phyloP scores from a whole-genome alignment of 2,888 invertebrate genomes.

The Acanthosepion pharaonis region DNA sequence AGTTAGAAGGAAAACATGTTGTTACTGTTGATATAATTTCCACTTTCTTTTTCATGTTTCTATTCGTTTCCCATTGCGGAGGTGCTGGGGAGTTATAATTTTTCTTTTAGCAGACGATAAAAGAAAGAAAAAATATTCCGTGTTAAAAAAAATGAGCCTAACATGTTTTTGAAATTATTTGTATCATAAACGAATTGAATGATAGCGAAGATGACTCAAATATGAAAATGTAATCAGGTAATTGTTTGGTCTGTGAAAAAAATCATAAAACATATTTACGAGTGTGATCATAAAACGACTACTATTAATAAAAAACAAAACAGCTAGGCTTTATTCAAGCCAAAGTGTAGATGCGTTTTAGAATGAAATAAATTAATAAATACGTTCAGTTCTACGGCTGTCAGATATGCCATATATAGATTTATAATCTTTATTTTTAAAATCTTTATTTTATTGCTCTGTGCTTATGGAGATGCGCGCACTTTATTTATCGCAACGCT shows the following conservation, averaged over 20 bases:
- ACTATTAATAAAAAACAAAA: neutral
- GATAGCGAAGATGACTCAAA: neutral
- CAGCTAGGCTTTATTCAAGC: neutral
- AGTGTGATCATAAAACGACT: neutral
- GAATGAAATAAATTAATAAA: too few relatives aligned
- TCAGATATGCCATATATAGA: too few relatives aligned
- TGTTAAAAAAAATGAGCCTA: neutral
- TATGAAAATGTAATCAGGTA: neutral
- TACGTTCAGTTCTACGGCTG: too few relatives aligned
- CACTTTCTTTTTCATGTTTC: neutral
- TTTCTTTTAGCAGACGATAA: neutral
- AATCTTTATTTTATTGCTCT: too few relatives aligned
- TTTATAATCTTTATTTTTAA: too few relatives aligned
- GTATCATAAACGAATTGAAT: conserved; percentile 14
- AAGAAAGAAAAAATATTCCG: neutral
- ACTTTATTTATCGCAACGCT: too few relatives aligned
- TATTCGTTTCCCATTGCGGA: neutral
- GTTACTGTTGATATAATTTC: conserved; percentile 33
- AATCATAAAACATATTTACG: neutral
- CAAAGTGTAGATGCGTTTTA: neutral
- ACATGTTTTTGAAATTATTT: conserved; percentile 33
- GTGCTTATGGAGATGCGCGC: too few relatives aligned
- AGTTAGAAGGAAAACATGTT: neutral
- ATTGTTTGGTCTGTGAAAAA: conserved; percentile 17
- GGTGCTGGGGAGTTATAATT: neutral